Percentiles rank a stretch among this genome's conserved stretches.
These are phyloP conservation scores for Eretmochelys imbricata DNA, from an alignment of 2,113 vertebrate genomes.

Conservation along the genomic window DNA sequence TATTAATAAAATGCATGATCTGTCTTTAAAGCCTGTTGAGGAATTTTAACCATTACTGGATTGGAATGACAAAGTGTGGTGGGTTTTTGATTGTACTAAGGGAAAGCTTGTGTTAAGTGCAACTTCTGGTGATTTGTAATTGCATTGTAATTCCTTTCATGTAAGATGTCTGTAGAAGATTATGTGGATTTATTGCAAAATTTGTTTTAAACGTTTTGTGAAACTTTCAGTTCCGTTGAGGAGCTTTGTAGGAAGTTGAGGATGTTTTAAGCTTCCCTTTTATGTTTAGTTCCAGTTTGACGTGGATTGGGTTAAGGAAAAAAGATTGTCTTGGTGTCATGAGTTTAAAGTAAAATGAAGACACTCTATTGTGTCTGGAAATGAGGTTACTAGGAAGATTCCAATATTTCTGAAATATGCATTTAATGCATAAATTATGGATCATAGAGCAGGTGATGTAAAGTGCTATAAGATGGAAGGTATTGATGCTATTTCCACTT, in stretches of 20 bases:
- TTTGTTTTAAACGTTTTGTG: slow-evolving; percentile 65
- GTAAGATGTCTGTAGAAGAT: slow-evolving; percentile 69
- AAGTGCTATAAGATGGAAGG: slow-evolving; percentile 48
- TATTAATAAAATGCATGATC: slow-evolving; percentile 66
- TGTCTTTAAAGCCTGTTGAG: slow-evolving; percentile 62
- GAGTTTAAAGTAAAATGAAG: slow-evolving; percentile 54
- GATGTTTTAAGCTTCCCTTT: slow-evolving; percentile 79
- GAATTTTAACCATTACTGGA: slow-evolving; percentile 2
- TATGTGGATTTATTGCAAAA: slow-evolving; percentile 57
- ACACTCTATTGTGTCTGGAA: slow-evolving; percentile 70
- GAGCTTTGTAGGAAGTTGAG: slow-evolving; percentile 73
- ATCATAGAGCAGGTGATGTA: slow-evolving; percentile 62
- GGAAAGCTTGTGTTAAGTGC: slow-evolving; percentile 36
- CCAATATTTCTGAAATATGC: slow-evolving; percentile 83
- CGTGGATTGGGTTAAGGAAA: slow-evolving; percentile 69
- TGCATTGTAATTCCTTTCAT: slow-evolving; percentile 53
- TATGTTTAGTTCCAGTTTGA: slow-evolving; percentile 61
- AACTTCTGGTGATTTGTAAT: slow-evolving; percentile 75
- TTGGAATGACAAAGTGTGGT: not conserved
- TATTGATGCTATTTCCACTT: slow-evolving; percentile 74
- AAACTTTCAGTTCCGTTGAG: slow-evolving; percentile 68
- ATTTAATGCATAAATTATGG: slow-evolving; percentile 91
- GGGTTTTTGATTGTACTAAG: slow-evolving; percentile 15
- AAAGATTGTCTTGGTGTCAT: slow-evolving; percentile 52
- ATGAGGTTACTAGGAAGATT: slow-evolving; percentile 57